phyloP scores from a whole-genome alignment of 2,888 invertebrate genomes.

The Dryobota labecula region DNA sequence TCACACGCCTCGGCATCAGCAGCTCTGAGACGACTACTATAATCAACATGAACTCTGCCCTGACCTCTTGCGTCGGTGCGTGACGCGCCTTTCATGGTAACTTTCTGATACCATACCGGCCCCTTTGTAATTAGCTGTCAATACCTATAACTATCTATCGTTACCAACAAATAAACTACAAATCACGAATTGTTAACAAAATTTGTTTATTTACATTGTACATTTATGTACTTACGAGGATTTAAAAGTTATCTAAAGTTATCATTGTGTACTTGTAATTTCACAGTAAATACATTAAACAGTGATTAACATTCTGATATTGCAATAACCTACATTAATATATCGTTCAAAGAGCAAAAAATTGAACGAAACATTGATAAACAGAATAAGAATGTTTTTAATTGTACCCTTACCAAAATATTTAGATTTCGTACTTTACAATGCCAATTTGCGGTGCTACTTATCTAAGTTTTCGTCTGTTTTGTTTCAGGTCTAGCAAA shows the following conservation, averaged over 20 bases:
- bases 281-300: conserved; percentile 29
- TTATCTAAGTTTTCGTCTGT: conserved; percentile 19
- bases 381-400: conserved; percentile 22
- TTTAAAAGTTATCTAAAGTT: conserved; percentile 56
- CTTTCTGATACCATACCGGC: conserved; percentile 82
- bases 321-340: conserved; percentile 21
- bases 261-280: conserved; percentile 43
- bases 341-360: conserved; percentile 27
- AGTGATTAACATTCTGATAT: conserved; percentile 10
- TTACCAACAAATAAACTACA: conserved; percentile 19
- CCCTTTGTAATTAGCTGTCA: conserved; percentile 61
- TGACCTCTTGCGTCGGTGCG: conserved; percentile 93
- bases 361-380: conserved; percentile 2
- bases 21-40: conserved; percentile 93
- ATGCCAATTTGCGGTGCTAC: neutral
- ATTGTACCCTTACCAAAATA: neutral
- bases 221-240: conserved; percentile 13
- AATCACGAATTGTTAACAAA: conserved; percentile 12
- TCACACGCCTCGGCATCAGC: conserved; percentile 90
- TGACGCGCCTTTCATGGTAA: conserved; percentile 88
- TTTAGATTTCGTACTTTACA: conserved; percentile 17
- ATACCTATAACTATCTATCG: conserved; percentile 17
- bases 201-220: conserved; percentile 43
- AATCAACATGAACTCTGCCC: conserved; percentile 93
- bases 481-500: conserved; percentile 91